Conservation (phyloP, 2,888 invertebrate genomes). For the Poecilus cupreus region DNA sequence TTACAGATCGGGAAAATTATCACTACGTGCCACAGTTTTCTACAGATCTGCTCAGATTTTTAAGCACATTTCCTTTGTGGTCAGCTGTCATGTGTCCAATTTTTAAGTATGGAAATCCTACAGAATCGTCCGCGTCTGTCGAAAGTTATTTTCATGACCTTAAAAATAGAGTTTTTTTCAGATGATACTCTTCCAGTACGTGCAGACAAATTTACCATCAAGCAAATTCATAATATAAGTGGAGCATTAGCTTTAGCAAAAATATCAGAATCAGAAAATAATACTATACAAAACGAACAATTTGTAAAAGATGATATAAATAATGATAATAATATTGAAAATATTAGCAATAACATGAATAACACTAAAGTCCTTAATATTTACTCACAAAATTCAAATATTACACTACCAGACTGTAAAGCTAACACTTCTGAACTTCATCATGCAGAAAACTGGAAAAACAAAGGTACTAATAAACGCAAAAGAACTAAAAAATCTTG, state of each 20-base stretch:
- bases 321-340: too few relatives aligned
- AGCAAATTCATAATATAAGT: neutral
- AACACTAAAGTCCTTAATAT: too few relatives aligned
- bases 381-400: too few relatives aligned
- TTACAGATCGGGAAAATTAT: neutral
- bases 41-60: neutral
- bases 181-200: neutral
- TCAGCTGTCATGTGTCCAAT: neutral
- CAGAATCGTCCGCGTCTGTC: neutral
- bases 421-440: too few relatives aligned
- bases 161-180: neutral
- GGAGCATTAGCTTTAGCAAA: neutral
- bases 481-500: neutral
- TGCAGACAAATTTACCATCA: neutral
- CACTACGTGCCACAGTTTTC: neutral
- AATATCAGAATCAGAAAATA: too few relatives aligned
- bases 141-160: conserved; percentile 9
- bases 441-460: neutral
- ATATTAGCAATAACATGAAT: too few relatives aligned
- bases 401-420: too few relatives aligned
- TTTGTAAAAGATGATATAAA: too few relatives aligned
- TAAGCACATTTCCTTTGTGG: neutral
- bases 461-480: too few relatives aligned
- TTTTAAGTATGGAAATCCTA: neutral
- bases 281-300: too few relatives aligned